phyloP scores from a whole-genome alignment of 2,888 invertebrate genomes.

The Gasteruption jaculator region DNA sequence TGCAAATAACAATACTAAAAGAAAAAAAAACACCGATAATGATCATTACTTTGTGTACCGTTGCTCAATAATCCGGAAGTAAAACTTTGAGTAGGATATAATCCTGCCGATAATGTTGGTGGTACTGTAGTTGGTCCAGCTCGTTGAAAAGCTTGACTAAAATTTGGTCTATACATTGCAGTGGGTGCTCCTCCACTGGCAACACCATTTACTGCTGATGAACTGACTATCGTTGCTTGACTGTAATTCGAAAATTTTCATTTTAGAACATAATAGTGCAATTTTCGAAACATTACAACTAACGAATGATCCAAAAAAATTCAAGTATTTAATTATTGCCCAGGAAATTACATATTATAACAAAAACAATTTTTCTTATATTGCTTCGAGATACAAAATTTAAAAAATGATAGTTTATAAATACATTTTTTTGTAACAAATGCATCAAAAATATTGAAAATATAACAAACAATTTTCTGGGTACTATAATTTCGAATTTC shows the following conservation, averaged over 20 bases:
- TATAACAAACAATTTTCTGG: no score
- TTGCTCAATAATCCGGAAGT: slow-evolving; percentile 51
- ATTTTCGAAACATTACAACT: no score
- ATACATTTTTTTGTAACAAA: no score
- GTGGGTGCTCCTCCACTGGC: slow-evolving; percentile 56
- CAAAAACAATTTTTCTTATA: no score
- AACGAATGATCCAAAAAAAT: no score
- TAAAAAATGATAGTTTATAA: no score
- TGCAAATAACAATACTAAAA: no score
- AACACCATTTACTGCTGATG: slow-evolving; percentile 48
- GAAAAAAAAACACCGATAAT: slow-evolving; percentile 40
- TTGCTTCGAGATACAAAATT: no score
- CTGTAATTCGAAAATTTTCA: slow-evolving; percentile 47
- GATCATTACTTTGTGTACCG: slow-evolving; percentile 52
- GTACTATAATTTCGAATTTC: no score
- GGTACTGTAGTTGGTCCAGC: slow-evolving; percentile 53
- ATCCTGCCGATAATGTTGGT: slow-evolving; percentile 48
- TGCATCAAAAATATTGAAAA: no score
- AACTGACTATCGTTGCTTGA: slow-evolving; percentile 60
- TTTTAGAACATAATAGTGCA: neutral
- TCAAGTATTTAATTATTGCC: no score
- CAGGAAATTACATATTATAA: no score
- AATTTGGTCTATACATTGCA: slow-evolving; percentile 69
- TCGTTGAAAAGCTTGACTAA: slow-evolving; percentile 68
- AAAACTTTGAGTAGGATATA: slow-evolving; percentile 53